A percentile compares a stretch with the other conserved stretches of the same genome.
Evolutionary conservation across 2,797 vertebrate genomes (phyloP).

Genomic region (Danio jaintianensis): DNA sequence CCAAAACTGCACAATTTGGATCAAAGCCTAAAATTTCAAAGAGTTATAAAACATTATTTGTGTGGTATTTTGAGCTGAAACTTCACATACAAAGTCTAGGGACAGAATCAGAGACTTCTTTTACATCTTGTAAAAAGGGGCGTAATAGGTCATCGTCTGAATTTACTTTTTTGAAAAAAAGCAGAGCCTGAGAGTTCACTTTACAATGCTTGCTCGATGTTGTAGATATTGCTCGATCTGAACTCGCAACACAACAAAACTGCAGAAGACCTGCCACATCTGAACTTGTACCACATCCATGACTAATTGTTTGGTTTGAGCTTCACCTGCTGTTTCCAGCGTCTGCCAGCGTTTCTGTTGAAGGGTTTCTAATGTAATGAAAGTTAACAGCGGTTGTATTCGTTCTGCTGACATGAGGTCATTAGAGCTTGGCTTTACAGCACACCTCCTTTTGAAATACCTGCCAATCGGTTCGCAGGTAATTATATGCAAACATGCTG

Average conservation of each 20-base stretch:
- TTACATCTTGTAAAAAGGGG: too few relatives aligned
- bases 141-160: too few relatives aligned
- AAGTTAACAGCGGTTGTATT: conserved; percentile 36
- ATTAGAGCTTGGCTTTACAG: conserved; percentile 65
- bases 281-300: conserved; percentile 9
- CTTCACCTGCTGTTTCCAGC: conserved; percentile 22
- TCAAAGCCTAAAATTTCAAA: too few relatives aligned
- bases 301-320: conserved; percentile 27
- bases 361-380: conserved; percentile 18
- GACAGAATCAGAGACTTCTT: too few relatives aligned
- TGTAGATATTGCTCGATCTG: too few relatives aligned
- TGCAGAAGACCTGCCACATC: not conserved
- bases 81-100: too few relatives aligned
- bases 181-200: not conserved
- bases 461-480: conserved; percentile 78
- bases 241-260: conserved; percentile 15
- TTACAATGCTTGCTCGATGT: too few relatives aligned
- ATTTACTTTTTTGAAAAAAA: too few relatives aligned
- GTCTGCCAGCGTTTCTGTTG: not conserved
- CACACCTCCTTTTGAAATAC: conserved; percentile 71
- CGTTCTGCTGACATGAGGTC: conserved; percentile 67
- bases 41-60: too few relatives aligned
- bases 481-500: conserved; percentile 72
- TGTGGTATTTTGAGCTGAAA: too few relatives aligned
- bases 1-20: too few relatives aligned